Percentiles rank a stretch among this genome's conserved stretches.
These are phyloP conservation scores for Lineus longissimus DNA, from an alignment of 1,140 invertebrate genomes.

Conservation along the genomic window DNA sequence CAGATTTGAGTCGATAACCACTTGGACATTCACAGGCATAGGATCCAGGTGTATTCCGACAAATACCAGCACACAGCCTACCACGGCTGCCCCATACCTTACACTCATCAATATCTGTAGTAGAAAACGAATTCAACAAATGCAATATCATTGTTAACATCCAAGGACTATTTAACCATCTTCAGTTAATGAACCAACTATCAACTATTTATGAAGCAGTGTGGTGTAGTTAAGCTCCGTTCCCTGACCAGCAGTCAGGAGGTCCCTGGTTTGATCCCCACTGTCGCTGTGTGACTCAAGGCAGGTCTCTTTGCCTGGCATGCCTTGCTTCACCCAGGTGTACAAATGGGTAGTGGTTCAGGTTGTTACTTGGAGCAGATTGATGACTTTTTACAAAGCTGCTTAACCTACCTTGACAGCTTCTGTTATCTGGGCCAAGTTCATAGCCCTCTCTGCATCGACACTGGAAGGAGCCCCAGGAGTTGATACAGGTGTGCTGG, in stretches of 20 bases:
- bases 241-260: no score
- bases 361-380: no score
- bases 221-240: no score
- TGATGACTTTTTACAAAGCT: neutral
- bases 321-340: no score
- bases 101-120: constrained; percentile 83
- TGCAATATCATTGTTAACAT: no score
- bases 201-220: no score
- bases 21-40: constrained; percentile 80
- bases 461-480: constrained; percentile 85
- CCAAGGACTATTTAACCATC: no score
- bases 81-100: constrained; percentile 56
- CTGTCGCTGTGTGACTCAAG: no score
- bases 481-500: constrained; percentile 61
- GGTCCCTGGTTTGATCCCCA: no score
- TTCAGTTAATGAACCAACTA: no score
- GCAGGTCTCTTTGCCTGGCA: no score
- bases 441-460: constrained; percentile 72
- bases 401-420: constrained; percentile 55
- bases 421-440: constrained; percentile 61
- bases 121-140: constrained; percentile 12
- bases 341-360: no score
- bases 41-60: constrained; percentile 78
- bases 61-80: constrained; percentile 49
- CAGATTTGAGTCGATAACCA: constrained; percentile 64